Base-by-base conservation (phyloP, 2,797 vertebrate species). In the Myripristis jacobus region DNA sequence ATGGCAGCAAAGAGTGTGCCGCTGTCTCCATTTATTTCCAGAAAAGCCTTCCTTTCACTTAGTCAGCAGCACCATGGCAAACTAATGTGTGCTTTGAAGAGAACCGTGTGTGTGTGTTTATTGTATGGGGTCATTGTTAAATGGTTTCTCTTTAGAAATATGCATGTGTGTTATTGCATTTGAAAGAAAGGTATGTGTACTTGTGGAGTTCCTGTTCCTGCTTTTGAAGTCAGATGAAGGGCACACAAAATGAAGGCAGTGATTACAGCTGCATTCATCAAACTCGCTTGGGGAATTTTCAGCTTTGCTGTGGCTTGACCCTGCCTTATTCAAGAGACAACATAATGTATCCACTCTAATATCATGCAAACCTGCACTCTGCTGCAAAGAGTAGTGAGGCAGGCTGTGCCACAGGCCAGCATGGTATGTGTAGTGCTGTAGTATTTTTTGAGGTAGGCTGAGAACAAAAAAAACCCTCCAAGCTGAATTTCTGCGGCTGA, bases 11-110 rank as follows among this genome's bases (percentile, higher is more conserved):
- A 24, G 18, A 67, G 64, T 56, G 41, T 31, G 34, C 15, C 25
- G 10, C 44, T 12, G 38, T 67, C 57, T 64, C 51, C 16, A 67
- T 63, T 46, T 50, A 70, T 75, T 55, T 65, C 56, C 34, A 61
- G 70, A 79, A 56, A n/a, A 63, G 59, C 27, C 54, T 62, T 16
- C 52, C 38, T 8, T 31, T 62, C 24, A 38, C 52, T 70, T 27
- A 62, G 19, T 67, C 61, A 75, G 52, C 63, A 59, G 71, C 36
- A 51, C 13, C 38, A 36, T 44, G 19, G 44, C 44, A 21, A 56
- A 46, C 27, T 24, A 31, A 16, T 54, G 52, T n/a, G 27, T 9
- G 25, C 51, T 25, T 70, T 4, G 61, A 74, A 27, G 36, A 54
- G 29, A 2, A 18, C 4, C 10, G 4, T 27, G 36, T 34, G 29